Evolutionary conservation across 2,113 vertebrate genomes (phyloP).

Genomic region (Orthonyx spaldingii): DNA sequence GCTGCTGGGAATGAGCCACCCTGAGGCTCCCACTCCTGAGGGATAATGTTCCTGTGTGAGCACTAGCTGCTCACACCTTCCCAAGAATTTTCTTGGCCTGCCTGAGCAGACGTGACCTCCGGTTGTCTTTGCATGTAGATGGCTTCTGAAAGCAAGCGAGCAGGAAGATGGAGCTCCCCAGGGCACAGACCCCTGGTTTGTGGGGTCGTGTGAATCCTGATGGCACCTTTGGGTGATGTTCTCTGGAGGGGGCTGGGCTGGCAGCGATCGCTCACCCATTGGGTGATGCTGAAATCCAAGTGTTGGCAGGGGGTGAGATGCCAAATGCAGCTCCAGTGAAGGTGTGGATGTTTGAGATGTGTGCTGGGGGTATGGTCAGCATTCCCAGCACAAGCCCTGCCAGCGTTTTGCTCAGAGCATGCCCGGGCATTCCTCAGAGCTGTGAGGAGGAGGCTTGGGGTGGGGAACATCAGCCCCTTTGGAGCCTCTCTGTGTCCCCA

Average conservation of each 20-base stretch:
- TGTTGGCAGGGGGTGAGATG: background rate
- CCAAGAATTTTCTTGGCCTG: background rate
- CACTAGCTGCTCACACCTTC: background rate
- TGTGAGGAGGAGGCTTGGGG: background rate
- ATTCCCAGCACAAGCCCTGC: background rate
- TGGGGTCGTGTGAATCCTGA: background rate
- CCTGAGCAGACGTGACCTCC: background rate
- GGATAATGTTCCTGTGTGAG: background rate
- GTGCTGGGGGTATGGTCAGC: background rate
- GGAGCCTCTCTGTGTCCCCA: background rate
- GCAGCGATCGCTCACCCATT: accelerated
- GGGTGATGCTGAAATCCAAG: background rate
- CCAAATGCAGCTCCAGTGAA: background rate
- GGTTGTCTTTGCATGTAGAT: background rate
- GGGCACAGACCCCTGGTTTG: background rate
- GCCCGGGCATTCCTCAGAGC: background rate
- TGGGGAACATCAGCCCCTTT: background rate
- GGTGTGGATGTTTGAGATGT: background rate
- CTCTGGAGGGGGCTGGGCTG: background rate
- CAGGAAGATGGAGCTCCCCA: background rate
- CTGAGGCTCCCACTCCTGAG: background rate
- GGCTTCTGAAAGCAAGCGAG: background rate
- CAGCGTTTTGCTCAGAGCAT: accelerated
- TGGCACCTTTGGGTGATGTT: background rate
- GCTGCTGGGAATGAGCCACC: background rate